Base-by-base conservation (phyloP, 2,797 vertebrate genomes). In the Pipistrellus kuhlii region DNA sequence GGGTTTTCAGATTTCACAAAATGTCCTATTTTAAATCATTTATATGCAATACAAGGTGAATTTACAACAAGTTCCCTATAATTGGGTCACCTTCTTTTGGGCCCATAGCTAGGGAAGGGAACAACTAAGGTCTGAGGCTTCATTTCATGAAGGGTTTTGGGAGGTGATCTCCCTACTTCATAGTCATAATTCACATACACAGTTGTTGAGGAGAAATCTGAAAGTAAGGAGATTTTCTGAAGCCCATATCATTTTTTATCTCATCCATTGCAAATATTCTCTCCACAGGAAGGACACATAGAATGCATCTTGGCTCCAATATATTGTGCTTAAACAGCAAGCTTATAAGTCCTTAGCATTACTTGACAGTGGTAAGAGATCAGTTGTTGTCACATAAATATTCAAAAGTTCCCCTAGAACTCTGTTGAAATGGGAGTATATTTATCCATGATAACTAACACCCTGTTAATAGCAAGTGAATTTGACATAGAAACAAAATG, bases 301-400 rank as follows among this genome's bases (percentile, higher is more conserved):
- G 95, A 95, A 85, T 32, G 55, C 86, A 97, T 95, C 96, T 97
- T 92, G 44, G 88, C 90, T 88, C 95, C 90, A 98, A 94, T 10
- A 44, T 44, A 44, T 44, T 44, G 44, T 44, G 44, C 44, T 44
- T 8, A 44, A 44, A 44, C 77, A 97, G 97, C 95, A 98, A 97
- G 95, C 92, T 96, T 96, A 93, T 98, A 97, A 97, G 91, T 89
- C 97, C 97, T 98, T 96, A 98, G 97, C 96, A 98, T 95, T 94
- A 97, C 97, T 97, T 97, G 97, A 97, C 96, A 96, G 97, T 97
- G 91, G 96, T 97, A 98, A 98, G 96, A 97, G 96, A 98, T 97
- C 98, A 97, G 97, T 97, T 97, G 98, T 97, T 97, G 85, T 95
- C 96, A 96, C 85, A 97, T 97, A 98, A 98, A 98, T 98, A 97